These are phyloP conservation scores for Scaeva pyrastri DNA, from an alignment of 2,888 invertebrate genomes.

Conservation along the genomic window DNA sequence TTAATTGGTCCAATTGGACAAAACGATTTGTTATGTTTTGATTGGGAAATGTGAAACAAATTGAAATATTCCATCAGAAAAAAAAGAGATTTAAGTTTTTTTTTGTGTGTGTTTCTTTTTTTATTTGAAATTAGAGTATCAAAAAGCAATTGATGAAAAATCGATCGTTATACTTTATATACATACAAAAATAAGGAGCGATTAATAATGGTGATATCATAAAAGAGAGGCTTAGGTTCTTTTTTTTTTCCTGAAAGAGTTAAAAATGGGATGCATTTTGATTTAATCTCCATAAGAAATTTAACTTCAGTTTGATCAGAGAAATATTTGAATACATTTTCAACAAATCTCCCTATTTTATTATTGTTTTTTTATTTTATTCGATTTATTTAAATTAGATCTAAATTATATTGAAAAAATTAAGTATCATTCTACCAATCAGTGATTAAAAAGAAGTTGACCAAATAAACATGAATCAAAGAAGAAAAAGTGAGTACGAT, in stretches of 20 bases:
- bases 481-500: too few species aligned
- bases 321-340: background rate
- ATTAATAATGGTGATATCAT: background rate
- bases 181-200: background rate
- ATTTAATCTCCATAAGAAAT: background rate
- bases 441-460: too few species aligned
- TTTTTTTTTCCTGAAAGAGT: too few species aligned
- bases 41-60: conserved; percentile 68
- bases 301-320: background rate
- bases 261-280: conserved; percentile 12
- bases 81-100: background rate
- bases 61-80: conserved; percentile 27
- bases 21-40: conserved; percentile 69
- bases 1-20: conserved; percentile 68
- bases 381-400: too few species aligned
- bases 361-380: too few species aligned
- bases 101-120: background rate
- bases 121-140: background rate
- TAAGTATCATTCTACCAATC: too few species aligned
- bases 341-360: too few species aligned
- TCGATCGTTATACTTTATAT: conserved; percentile 17
- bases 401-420: too few species aligned
- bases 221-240: background rate
- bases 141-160: background rate
- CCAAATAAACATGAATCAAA: too few species aligned